Evolutionary conservation across 2,888 invertebrate species (phyloP).

Genomic region (Spialia ferax): DNA sequence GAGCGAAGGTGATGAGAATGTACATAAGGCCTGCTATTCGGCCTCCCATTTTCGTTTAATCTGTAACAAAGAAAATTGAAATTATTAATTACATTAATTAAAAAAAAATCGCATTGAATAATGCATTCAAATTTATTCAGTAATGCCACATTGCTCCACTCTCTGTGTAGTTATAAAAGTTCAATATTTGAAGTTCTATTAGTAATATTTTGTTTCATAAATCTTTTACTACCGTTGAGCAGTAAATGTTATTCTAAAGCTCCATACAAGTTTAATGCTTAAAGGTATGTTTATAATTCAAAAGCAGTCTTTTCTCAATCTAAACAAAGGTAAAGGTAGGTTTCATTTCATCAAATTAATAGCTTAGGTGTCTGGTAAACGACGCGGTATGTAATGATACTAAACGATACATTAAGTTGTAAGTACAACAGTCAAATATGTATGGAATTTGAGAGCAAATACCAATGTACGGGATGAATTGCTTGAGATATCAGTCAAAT

Average conservation of each 20-base stretch:
- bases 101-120: too few relatives aligned
- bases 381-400: background rate
- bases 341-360: background rate
- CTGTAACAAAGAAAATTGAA: slow-evolving; percentile 70
- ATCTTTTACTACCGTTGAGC: too few relatives aligned
- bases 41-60: slow-evolving; percentile 73
- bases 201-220: too few relatives aligned
- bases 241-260: too few relatives aligned
- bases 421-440: background rate
- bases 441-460: slow-evolving; percentile 17
- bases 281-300: too few relatives aligned
- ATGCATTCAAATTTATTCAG: too few relatives aligned
- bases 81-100: background rate
- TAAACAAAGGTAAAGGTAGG: too few relatives aligned
- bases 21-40: slow-evolving; percentile 74
- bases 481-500: slow-evolving; percentile 6
- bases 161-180: too few relatives aligned
- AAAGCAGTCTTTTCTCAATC: too few relatives aligned
- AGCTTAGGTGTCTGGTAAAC: background rate
- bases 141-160: too few relatives aligned
- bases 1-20: slow-evolving; percentile 75
- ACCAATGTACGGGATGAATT: slow-evolving; percentile 20
- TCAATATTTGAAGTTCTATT: too few relatives aligned
- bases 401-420: background rate
- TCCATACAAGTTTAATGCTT: too few relatives aligned